Conservation (phyloP, 2,888 invertebrate species). For the Omphaloscelis lunosa region DNA sequence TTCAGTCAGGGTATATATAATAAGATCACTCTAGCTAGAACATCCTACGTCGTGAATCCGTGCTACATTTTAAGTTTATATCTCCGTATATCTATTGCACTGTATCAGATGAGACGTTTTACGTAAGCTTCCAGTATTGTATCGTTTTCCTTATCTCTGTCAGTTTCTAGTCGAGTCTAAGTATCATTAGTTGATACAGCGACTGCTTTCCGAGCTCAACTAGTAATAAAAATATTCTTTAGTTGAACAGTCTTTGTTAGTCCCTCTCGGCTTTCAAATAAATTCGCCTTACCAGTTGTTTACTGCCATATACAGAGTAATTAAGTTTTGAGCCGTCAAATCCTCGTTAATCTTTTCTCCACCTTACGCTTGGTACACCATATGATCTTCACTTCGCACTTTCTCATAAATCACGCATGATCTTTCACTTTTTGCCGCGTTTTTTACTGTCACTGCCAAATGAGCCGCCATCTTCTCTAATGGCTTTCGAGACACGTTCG, state of each 20-base stretch:
- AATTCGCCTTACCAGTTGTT: conserved; percentile 13
- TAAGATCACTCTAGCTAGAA: not conserved
- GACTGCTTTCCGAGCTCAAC: not conserved
- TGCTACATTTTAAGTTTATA: no score
- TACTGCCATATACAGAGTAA: conserved; percentile 9
- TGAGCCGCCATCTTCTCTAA: conserved; percentile 63
- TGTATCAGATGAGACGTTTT: not conserved
- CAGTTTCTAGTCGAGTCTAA: not conserved
- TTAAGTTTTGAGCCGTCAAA: conserved; percentile 4
- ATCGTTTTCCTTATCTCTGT: no score
- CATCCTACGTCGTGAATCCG: no score
- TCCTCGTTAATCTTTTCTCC: conserved; percentile 23
- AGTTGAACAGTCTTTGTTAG: not conserved
- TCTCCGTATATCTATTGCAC: no score
- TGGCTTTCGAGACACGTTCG: conserved; percentile 48
- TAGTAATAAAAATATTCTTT: not conserved
- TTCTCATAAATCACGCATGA: conserved; percentile 62
- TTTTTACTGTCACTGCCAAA: conserved; percentile 68
- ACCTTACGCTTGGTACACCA: conserved; percentile 25
- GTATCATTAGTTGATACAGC: not conserved
- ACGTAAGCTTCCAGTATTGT: not conserved
- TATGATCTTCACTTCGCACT: conserved; percentile 33
- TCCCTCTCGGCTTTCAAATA: not conserved
- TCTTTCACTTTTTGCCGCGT: conserved; percentile 59
- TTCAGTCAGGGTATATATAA: no score